These are phyloP conservation scores for Caranx melampygus DNA, from an alignment of 2,113 vertebrate species.

Conservation along the genomic window DNA sequence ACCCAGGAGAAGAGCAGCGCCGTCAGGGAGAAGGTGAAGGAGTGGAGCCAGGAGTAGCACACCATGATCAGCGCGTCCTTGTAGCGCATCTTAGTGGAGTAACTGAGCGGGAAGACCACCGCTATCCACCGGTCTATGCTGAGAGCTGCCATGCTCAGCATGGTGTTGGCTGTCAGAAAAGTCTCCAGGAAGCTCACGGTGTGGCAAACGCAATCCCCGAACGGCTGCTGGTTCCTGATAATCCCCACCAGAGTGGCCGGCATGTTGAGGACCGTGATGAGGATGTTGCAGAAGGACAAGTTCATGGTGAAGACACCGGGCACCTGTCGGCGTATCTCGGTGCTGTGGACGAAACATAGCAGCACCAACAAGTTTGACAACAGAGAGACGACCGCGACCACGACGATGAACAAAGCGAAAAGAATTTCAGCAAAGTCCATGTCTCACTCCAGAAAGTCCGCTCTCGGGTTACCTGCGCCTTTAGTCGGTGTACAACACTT, in stretches of 20 bases:
- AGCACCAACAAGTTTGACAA: slow-evolving; percentile 88
- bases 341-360: slow-evolving; percentile 88
- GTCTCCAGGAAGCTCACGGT: slow-evolving; percentile 88
- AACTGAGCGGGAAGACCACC: slow-evolving; percentile 89
- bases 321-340: slow-evolving; percentile 88
- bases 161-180: slow-evolving; percentile 87
- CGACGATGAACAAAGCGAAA: slow-evolving; percentile 85
- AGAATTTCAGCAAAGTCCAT: slow-evolving; percentile 88
- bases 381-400: slow-evolving; percentile 86
- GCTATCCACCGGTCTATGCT: slow-evolving; percentile 90
- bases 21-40: slow-evolving; percentile 86
- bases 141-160: slow-evolving; percentile 89
- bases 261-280: slow-evolving; percentile 88
- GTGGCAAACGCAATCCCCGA: slow-evolving; percentile 85
- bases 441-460: slow-evolving; percentile 82
- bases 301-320: slow-evolving; percentile 88
- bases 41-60: slow-evolving; percentile 87
- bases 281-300: slow-evolving; percentile 88
- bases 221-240: slow-evolving; percentile 83
- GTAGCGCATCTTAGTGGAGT: slow-evolving; percentile 89
- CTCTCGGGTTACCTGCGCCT: slow-evolving; percentile 54
- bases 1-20: slow-evolving; percentile 88
- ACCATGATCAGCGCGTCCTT: slow-evolving; percentile 88
- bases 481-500: slow-evolving; percentile 23
- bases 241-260: slow-evolving; percentile 85